Evolutionary conservation across 1,140 invertebrate genomes (phyloP), one percentile per base, ranked within the genome.

Genomic region (Drosophila teissieri): DNA sequence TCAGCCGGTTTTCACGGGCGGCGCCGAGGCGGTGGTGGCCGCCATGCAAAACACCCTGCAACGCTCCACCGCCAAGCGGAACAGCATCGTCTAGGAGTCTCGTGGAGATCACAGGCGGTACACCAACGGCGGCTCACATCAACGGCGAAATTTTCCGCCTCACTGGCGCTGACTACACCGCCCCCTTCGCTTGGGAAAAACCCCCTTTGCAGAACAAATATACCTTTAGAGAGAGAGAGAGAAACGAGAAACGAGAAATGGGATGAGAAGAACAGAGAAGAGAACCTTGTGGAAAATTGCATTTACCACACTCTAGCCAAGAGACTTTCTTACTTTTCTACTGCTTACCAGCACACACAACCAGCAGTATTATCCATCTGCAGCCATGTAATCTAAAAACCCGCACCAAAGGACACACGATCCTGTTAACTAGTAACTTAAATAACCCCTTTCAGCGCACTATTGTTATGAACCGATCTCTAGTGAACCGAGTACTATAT

Each of bases 1-100:
- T 51, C 90, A 91, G 53, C 90, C 90, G 15, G 62, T 91, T 8
- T 90, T 91, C 10, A 78, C 88, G 14, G 90, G 90, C 40, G 89
- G 86, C 40, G 90, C 90, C 31, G 89, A 91, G 74, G 90, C 88
- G 1, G 90, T 86, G 11, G 90, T 89, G 17, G 90, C 90, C 15
- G 90, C 90, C 54, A 85, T 91, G 90, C 90, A 91, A 67, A 86
- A 75, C 77, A 90, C 79, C 0, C 24, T 89, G 44, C 78, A 88
- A 34, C 62, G 85, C 19, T 58, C 76, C 10, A 89, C 40, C 45
- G 90, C 86, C 62, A 91, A 91, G 63, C 75, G 90, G 27, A 91
- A 91, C 55, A 91, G 90, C 70, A 91, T 91, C 54, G 83, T 91
- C 19, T 88, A 27, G n/a, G 15, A 17, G 10, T 44, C 42, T 31